These are phyloP conservation scores for Hyposmocoma kahamanoa DNA, from an alignment of 1,140 invertebrate genomes.

Conservation along the genomic window DNA sequence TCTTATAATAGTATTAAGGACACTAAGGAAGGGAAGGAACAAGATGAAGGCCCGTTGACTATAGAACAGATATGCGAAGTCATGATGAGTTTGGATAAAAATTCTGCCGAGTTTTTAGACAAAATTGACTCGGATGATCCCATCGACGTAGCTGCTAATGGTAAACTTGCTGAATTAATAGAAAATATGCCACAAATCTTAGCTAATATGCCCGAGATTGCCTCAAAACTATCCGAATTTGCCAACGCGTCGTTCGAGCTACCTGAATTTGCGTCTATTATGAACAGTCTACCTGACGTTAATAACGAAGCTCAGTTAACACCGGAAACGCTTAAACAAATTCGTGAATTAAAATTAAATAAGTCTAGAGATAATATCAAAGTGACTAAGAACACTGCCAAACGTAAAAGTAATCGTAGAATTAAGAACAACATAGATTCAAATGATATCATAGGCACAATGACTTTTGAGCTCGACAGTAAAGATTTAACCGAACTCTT, in stretches of 20 bases:
- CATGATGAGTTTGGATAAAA: constrained; percentile 57
- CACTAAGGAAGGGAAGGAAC: constrained; percentile 28
- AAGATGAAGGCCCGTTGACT: constrained; percentile 32
- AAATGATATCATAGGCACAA: constrained; percentile 32
- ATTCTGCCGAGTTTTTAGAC: constrained; percentile 46
- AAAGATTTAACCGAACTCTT: constrained; percentile 46
- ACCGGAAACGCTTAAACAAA: constrained; percentile 64
- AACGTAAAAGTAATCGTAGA: constrained; percentile 50
- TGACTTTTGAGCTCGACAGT: constrained; percentile 48
- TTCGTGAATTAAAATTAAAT: constrained; percentile 53
- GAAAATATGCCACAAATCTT: constrained; percentile 65
- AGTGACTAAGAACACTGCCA: constrained; percentile 59
- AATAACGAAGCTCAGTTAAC: constrained; percentile 56
- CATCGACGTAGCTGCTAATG: constrained; percentile 38
- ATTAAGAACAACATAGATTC: constrained; percentile 36
- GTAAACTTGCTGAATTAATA: constrained; percentile 47
- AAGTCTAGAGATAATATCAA: constrained; percentile 54
- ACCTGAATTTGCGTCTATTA: constrained; percentile 58
- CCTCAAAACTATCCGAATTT: constrained; percentile 53
- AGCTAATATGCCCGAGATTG: constrained; percentile 63
- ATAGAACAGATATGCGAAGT: constrained; percentile 60
- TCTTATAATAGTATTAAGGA: constrained; percentile 45
- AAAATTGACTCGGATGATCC: constrained; percentile 45
- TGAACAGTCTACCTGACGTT: constrained; percentile 51
- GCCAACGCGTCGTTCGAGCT: constrained; percentile 52